Evolutionary conservation across 2,113 vertebrate genomes (phyloP).

Genomic region (Isurus oxyrinchus): DNA sequence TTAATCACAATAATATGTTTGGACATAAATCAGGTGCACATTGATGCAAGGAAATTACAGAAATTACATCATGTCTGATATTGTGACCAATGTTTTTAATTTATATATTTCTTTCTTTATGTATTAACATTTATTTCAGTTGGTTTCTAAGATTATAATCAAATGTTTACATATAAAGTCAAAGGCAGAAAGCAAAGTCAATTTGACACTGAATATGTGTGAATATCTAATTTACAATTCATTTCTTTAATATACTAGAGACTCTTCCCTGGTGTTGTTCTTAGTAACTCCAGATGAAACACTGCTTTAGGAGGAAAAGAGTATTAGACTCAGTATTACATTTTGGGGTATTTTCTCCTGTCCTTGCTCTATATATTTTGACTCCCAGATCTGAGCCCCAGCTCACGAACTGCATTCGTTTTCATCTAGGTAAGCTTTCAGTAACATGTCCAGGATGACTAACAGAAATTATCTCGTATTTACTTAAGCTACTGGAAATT

Average conservation of each 20-base stretch:
- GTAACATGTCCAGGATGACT: not conserved
- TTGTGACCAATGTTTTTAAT: not conserved
- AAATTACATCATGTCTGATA: not conserved
- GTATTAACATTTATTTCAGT: not conserved
- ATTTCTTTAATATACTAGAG: not conserved
- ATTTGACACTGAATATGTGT: not conserved
- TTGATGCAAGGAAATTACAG: not conserved
- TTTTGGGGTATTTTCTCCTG: not conserved
- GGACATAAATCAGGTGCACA: not conserved
- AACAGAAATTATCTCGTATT: not conserved
- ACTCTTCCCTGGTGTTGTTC: not conserved
- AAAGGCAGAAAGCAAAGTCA: not conserved
- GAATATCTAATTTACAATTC: not conserved
- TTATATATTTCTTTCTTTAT: not conserved
- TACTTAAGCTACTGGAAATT: not conserved
- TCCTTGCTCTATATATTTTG: not conserved
- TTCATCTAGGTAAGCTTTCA: not conserved
- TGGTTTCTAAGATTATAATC: not conserved
- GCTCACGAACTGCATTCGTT: not conserved
- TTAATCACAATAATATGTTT: not conserved
- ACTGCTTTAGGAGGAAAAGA: not conserved
- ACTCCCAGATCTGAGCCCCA: not conserved
- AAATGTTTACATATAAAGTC: not conserved
- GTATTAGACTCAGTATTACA: not conserved
- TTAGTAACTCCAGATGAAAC: not conserved